phyloP scores from a whole-genome alignment of 2,888 invertebrate species.

The Himalopsyche anomala region DNA sequence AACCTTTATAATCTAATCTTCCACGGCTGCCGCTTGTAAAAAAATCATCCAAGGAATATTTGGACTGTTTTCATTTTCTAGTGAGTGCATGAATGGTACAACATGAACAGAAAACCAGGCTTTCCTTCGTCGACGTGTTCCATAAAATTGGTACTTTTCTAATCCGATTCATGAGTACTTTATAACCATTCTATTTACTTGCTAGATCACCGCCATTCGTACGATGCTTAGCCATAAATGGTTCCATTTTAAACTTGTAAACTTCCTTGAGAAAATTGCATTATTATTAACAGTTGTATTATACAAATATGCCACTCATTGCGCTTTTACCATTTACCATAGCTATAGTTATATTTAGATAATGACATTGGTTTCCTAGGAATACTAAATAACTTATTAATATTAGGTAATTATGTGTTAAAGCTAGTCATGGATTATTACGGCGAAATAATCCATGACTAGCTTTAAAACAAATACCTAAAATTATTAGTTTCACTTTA shows the following conservation, averaged over 20 bases:
- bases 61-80: neutral
- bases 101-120: constrained; percentile 74
- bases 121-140: constrained; percentile 73
- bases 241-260: too few species aligned
- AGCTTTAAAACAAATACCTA: too few species aligned
- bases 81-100: constrained; percentile 36
- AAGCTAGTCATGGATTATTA: too few species aligned
- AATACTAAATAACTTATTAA: too few species aligned
- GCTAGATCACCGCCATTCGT: too few species aligned
- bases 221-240: too few species aligned
- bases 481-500: too few species aligned
- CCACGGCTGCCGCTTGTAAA: neutral
- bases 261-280: too few species aligned
- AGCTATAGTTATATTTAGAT: too few species aligned
- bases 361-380: too few species aligned
- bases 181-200: neutral
- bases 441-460: too few species aligned
- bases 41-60: neutral
- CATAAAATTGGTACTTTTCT: constrained; percentile 73
- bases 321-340: neutral
- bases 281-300: neutral
- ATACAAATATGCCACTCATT: neutral
- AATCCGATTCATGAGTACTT: neutral
- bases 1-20: neutral
- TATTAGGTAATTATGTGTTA: too few species aligned